phyloP scores from a whole-genome alignment of 2,888 invertebrate genomes.

The Chromoteleia sp. region DNA sequence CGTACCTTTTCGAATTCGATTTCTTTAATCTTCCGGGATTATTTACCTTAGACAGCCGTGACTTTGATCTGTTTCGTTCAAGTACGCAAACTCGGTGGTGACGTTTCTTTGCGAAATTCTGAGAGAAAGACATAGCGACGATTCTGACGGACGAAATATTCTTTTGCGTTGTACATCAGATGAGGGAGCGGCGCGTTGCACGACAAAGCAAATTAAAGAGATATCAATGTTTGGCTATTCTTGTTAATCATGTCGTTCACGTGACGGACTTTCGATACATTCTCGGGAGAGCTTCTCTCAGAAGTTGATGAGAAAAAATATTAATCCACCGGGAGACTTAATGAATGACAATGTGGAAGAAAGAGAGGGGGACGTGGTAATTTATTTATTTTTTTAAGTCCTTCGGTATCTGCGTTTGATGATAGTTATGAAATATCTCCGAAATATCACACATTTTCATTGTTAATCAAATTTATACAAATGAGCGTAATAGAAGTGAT shows the following conservation, averaged over 20 bases:
- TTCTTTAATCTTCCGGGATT: slow-evolving; percentile 46
- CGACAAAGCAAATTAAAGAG: too few species aligned
- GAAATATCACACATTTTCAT: slow-evolving; percentile 7
- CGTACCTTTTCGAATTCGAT: slow-evolving; percentile 51
- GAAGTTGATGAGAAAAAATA: slow-evolving; percentile 11
- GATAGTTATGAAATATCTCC: background rate
- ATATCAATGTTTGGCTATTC: too few species aligned
- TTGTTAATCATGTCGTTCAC: too few species aligned
- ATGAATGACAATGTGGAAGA: slow-evolving; percentile 45
- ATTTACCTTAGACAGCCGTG: slow-evolving; percentile 30
- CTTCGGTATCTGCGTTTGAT: too few species aligned
- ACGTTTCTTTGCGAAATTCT: slow-evolving; percentile 24
- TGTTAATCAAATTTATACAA: slow-evolving; percentile 3
- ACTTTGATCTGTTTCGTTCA: slow-evolving; percentile 34
- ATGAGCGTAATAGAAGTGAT: background rate
- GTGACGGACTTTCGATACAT: background rate
- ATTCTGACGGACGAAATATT: background rate
- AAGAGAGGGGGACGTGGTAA: slow-evolving; percentile 52
- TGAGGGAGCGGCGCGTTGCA: background rate
- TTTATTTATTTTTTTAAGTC: slow-evolving; percentile 59
- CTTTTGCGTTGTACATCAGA: background rate
- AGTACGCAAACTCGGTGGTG: slow-evolving; percentile 27
- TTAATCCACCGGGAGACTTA: slow-evolving; percentile 41
- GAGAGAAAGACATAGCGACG: slow-evolving; percentile 24
- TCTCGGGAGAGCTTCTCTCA: slow-evolving; percentile 13